Evolutionary conservation across 2,888 invertebrate species (phyloP), one percentile per base, ranked within the genome.

Genomic region (Bruchidius siliquastri): DNA sequence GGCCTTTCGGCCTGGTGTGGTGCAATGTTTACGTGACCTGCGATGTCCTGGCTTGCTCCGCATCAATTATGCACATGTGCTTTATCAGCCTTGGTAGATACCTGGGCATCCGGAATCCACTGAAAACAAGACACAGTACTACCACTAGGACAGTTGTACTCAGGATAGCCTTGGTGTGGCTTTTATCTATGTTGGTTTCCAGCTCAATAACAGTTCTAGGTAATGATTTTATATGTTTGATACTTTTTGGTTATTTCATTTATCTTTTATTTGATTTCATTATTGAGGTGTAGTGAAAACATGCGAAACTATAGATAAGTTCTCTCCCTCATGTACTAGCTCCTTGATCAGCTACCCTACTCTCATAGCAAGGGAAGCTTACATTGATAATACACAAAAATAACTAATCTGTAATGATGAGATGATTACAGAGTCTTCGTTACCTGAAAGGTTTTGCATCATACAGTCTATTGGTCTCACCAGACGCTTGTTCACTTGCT

Each of bases 1-100:
- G 97, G 97, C 96, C 96, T 71, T 91, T 97, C 86, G 91, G 97
- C 72, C 92, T 96, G 81, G 92, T 93, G 77, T 98, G 97, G 97
- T 96, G 97, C 87, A 96, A 96, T 83, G 92, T 97, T 72, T 96
- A 97, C 88, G 96, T 96, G 77, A 96, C 97, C n/a, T 96, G 96
- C 83, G 98, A 98, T 86, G 97, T 98, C 71, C 88, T 98, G 74
- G 96, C 97, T 73, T 98, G 98, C 85, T 97, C 97, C 0, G 94
- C 97, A 6, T 96, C 96, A 85, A 98, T 98, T 84, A 92, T 97
- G 89, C 98, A 98, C 88, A 94, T 98, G 91, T 97, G 97, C 82
- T 96, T 95, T 87, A 96, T 96, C 85, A 94, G 95, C 72, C 89
- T 96, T 74, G 96, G 96, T 82, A 91, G 97, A 77, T 97, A 94